Percentiles rank a stretch among this genome's conserved stretches.
phyloP scores from a whole-genome alignment of 2,797 vertebrate species.

The Enteromius unitaeniatus region DNA sequence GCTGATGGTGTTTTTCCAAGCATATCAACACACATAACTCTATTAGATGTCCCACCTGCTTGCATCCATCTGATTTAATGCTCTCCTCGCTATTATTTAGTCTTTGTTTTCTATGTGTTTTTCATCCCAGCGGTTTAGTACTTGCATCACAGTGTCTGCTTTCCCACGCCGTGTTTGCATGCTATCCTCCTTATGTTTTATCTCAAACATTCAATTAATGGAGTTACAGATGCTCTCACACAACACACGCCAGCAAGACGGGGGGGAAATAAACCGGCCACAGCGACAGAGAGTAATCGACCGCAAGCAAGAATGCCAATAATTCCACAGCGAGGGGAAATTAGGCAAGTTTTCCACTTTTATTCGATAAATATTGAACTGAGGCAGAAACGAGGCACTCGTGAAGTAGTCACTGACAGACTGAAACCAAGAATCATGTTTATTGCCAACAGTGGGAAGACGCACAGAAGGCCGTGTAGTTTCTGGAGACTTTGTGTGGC shows the following conservation, averaged over 20 bases:
- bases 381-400: neutral
- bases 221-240: conserved; percentile 18
- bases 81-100: neutral
- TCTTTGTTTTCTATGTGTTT: neutral
- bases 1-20: conserved; percentile 5
- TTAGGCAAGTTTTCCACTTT: conserved; percentile 54
- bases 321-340: conserved; percentile 34
- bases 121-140: conserved; percentile 21
- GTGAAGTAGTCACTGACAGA: conserved; percentile 23
- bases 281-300: conserved; percentile 30
- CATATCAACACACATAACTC: neutral
- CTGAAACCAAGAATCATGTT: conserved; percentile 20
- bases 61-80: conserved; percentile 25
- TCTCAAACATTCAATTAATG: conserved; percentile 54
- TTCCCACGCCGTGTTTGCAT: neutral
- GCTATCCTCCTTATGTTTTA: conserved; percentile 21
- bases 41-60: neutral
- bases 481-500: neutral
- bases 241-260: neutral
- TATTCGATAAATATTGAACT: conserved; percentile 66
- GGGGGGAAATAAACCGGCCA: neutral
- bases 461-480: neutral
- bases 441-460: neutral
- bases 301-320: conserved; percentile 19
- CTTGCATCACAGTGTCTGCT: conserved; percentile 16